Evolutionary conservation across 2,888 invertebrate species (phyloP), one percentile per base, ranked within the genome.

Genomic region (Xylocampa areola): DNA sequence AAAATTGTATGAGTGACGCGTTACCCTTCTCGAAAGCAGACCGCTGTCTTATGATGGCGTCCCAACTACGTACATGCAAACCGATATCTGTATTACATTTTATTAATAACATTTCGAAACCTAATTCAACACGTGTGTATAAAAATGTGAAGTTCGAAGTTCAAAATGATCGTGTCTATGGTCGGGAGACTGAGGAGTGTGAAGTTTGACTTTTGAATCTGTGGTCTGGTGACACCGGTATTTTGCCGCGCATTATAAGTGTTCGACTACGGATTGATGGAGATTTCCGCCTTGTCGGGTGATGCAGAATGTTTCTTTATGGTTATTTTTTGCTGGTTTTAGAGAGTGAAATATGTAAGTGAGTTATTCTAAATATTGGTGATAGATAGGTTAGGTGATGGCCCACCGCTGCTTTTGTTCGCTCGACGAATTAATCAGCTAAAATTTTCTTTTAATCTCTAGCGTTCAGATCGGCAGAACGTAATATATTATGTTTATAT

Each of bases 241-340:
- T 44, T 40, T 69, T 49, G 29, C 35, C 35, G 70, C 55, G 70
- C 55, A 48, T 36, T 54, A 40, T 54, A 36, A 54, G 57, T 70
- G 65, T 69, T 65, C 65, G 65, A 58, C 65, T 55, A 64, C 45
- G 44, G 65, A 66, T 65, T 70, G 66, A 65, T 57, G 13, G 14
- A 30, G 19, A n/a, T 1, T n/a, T 62, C 52, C 63, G 63, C 44
- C 5, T 17, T 19, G 41, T n/a, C 27, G 69, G 55, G 33, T 52
- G 41, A 52, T 63, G 45, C 29, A 17, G 10, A 43, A 53, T 37
- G 36, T 32, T 43, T 30, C 10, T 29, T 17, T 32, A 43, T n/a
- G n/a, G n/a, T n/a, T n/a, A n/a, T n/a, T n/a, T n/a, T n/a, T n/a
- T n/a, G 17, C 8, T 33, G 43, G 33, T 43, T 29, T 21, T 29